These are phyloP conservation scores for Craseonycteris thonglongyai DNA, from an alignment of 2,113 vertebrate species.

Conservation along the genomic window DNA sequence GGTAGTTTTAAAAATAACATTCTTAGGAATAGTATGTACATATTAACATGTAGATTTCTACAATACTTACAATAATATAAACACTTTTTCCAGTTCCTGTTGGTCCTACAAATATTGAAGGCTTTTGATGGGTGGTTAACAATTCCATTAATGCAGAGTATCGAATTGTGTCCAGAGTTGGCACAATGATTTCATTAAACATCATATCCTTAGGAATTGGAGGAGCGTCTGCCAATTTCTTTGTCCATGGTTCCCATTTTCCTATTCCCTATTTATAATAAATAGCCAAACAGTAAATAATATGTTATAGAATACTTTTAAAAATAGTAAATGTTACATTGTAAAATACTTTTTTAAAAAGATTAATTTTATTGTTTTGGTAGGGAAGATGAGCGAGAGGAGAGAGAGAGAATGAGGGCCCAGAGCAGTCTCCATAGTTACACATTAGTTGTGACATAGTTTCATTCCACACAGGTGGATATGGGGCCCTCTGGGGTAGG, in stretches of 20 bases:
- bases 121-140: conserved; percentile 89
- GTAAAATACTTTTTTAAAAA: too few relatives aligned
- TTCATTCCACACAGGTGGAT: too few relatives aligned
- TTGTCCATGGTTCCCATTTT: conserved; percentile 89
- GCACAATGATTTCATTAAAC: conserved; percentile 94
- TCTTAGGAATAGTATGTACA: background rate
- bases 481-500: too few relatives aligned
- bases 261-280: conserved; percentile 82
- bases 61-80: conserved; percentile 88
- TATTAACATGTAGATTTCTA: background rate
- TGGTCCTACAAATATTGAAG: conserved; percentile 88
- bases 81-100: conserved; percentile 94
- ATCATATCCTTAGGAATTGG: conserved; percentile 84
- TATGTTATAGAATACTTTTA: background rate
- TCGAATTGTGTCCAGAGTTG: conserved; percentile 90
- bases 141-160: conserved; percentile 88
- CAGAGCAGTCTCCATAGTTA: too few relatives aligned
- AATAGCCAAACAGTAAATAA: background rate
- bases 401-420: too few relatives aligned
- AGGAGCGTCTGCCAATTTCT: conserved; percentile 79
- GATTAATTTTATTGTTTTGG: too few relatives aligned
- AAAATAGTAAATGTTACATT: too few relatives aligned
- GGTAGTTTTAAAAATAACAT: background rate
- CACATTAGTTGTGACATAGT: too few relatives aligned
- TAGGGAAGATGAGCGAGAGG: too few relatives aligned